Percentiles rank a stretch among this genome's conserved stretches.
Conservation (phyloP, 2,888 invertebrate species). For the Aphidoletes aphidimyza region DNA sequence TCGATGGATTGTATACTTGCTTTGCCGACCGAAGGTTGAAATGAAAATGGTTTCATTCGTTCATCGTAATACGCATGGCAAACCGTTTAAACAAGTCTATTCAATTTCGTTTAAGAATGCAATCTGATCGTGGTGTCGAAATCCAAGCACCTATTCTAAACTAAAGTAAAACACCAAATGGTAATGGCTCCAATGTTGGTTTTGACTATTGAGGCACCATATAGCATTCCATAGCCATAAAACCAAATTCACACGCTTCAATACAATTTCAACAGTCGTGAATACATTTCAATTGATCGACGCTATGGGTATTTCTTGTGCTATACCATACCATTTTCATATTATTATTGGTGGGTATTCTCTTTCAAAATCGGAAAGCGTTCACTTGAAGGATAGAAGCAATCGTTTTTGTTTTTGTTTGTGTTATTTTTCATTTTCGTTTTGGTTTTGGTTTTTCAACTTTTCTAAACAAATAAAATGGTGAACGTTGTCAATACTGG, state of each 20-base stretch:
- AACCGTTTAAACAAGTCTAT: background rate
- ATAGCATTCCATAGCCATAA: constrained; percentile 10
- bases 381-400: constrained; percentile 26
- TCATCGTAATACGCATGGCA: background rate
- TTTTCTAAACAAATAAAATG: constrained; percentile 37
- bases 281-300: constrained; percentile 18
- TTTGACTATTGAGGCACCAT: no score
- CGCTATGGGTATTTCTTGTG: background rate
- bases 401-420: constrained; percentile 21
- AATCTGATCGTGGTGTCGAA: constrained; percentile 28
- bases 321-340: background rate
- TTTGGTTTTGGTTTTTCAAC: no score
- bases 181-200: no score
- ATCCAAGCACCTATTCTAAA: constrained; percentile 24
- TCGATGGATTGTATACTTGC: background rate
- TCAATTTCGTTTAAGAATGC: background rate
- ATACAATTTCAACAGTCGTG: constrained; percentile 39
- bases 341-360: background rate
- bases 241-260: constrained; percentile 48
- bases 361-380: constrained; percentile 19
- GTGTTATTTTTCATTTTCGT: no score
- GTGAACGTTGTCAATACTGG: constrained; percentile 44
- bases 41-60: background rate
- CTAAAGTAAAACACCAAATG: background rate
- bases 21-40: constrained; percentile 7